Percentiles rank a stretch among this genome's conserved stretches.
These are phyloP conservation scores for Struthidea cinerea DNA, from an alignment of 2,113 vertebrate genomes.

Conservation along the genomic window DNA sequence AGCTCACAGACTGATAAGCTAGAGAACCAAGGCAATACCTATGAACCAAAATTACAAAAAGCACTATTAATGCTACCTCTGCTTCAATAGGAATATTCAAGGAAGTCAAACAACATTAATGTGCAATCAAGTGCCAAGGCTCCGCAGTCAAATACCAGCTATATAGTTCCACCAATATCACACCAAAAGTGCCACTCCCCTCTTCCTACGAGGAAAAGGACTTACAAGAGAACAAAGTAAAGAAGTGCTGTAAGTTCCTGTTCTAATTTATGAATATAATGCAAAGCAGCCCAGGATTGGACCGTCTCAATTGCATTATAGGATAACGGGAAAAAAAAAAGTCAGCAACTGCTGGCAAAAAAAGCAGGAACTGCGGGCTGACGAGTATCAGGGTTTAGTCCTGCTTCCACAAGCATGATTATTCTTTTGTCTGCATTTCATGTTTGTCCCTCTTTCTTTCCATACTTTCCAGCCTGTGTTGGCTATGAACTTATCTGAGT, in stretches of 20 bases:
- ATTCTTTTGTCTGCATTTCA: background rate
- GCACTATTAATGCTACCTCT: background rate
- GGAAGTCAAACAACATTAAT: background rate
- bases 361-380: background rate
- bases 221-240: background rate
- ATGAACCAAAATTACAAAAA: background rate
- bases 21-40: background rate
- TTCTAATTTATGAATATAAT: background rate
- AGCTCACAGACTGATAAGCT: background rate
- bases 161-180: background rate
- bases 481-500: background rate
- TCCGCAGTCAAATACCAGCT: background rate
- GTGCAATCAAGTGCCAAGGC: background rate
- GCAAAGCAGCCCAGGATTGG: background rate
- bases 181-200: background rate
- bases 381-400: background rate
- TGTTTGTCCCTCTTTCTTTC: background rate
- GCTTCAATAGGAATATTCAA: background rate
- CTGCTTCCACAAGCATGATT: background rate
- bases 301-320: accelerated
- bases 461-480: background rate
- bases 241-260: background rate
- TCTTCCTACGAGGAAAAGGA: background rate
- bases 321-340: background rate
- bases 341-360: background rate